Conservation (phyloP, 2,888 invertebrate genomes). For the Gastracanthus pulcherrimus region DNA sequence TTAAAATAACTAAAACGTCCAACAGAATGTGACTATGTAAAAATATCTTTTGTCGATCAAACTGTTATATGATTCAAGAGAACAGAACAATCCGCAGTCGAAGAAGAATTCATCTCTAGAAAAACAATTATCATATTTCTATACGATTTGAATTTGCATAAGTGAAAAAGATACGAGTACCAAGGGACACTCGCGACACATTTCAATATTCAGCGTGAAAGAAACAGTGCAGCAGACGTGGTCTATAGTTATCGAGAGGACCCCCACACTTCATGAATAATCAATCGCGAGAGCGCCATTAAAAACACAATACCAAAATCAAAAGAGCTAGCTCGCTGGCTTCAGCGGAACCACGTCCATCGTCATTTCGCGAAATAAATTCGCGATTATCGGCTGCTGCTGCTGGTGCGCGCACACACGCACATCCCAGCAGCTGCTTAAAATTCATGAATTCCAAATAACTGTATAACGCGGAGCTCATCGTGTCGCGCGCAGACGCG, state of each 20-base stretch:
- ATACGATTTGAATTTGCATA: background rate
- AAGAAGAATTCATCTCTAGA: too few species aligned
- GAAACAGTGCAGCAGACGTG: too few species aligned
- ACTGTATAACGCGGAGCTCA: background rate
- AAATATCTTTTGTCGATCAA: too few species aligned
- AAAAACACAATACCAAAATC: slow-evolving; percentile 20
- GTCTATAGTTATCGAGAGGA: too few species aligned
- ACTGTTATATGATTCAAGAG: too few species aligned
- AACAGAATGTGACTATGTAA: too few species aligned
- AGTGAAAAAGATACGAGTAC: background rate
- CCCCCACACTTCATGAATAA: slow-evolving; percentile 19
- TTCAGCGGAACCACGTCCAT: background rate
- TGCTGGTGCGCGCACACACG: too few species aligned
- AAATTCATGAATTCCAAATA: slow-evolving; percentile 23
- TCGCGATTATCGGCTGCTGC: background rate
- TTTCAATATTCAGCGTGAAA: too few species aligned
- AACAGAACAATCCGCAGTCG: too few species aligned
- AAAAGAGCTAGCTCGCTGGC: background rate
- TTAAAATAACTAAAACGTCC: too few species aligned
- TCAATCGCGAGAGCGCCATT: background rate
- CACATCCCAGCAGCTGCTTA: background rate
- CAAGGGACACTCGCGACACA: background rate
- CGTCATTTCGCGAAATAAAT: slow-evolving; percentile 10
- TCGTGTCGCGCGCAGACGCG: too few species aligned
- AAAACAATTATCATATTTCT: too few species aligned